A percentile compares a stretch with the other conserved stretches of the same genome.
These are phyloP conservation scores for Bovichtus diacanthus DNA, from an alignment of 2,797 vertebrate species.

Conservation along the genomic window DNA sequence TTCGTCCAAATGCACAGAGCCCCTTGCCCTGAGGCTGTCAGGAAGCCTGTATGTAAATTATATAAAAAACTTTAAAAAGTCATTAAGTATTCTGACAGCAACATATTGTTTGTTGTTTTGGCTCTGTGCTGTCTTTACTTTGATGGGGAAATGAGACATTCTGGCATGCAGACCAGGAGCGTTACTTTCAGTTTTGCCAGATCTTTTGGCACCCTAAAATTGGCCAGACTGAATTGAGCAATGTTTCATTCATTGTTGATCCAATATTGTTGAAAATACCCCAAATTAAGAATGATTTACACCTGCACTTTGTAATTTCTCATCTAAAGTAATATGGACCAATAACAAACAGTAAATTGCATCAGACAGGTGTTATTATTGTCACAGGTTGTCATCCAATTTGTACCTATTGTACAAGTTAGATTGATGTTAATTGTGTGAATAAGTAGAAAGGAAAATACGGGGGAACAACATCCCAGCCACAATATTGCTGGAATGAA, in stretches of 20 bases:
- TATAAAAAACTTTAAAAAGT: conserved; percentile 16
- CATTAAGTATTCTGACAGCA: conserved; percentile 34
- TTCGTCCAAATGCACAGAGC: not conserved
- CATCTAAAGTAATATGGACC: too few species aligned
- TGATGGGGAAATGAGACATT: conserved; percentile 21
- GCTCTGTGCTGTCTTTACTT: conserved; percentile 2
- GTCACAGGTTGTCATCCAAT: not conserved
- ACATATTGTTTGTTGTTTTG: conserved; percentile 31
- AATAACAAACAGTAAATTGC: not conserved
- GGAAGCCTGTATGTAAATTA: conserved; percentile 16
- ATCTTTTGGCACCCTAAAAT: conserved; percentile 7
- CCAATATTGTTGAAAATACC: not conserved
- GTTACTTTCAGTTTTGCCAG: conserved; percentile 14
- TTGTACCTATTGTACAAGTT: not conserved
- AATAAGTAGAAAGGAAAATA: not conserved
- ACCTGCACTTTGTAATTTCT: not conserved
- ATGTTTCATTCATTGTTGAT: conserved; percentile 5
- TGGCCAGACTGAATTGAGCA: not conserved
- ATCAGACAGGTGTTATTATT: not conserved
- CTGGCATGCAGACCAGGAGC: not conserved
- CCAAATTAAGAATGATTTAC: not conserved
- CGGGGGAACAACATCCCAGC: too few species aligned
- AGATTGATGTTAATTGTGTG: not conserved
- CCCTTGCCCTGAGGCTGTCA: conserved; percentile 22
- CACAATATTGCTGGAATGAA: not conserved